A percentile compares a stretch with the other conserved stretches of the same genome.
phyloP scores from a whole-genome alignment of 30 jellyfish, hydroid and myxozoan species.

The Nemopilema nomurai region DNA sequence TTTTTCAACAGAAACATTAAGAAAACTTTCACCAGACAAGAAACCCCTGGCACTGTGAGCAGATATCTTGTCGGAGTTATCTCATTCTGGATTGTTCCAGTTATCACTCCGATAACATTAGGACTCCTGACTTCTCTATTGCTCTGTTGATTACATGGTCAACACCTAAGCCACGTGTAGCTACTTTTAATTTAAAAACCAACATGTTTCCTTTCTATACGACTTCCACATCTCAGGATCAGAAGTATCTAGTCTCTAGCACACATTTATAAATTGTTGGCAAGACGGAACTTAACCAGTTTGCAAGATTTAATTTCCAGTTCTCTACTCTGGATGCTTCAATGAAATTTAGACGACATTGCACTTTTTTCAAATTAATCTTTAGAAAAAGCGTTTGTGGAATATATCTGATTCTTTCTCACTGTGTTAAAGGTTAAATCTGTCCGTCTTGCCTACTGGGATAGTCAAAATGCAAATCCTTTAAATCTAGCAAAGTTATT shows the following conservation, averaged over 20 bases:
- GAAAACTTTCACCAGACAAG: constrained; percentile 39
- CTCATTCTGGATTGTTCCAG: constrained; percentile 39
- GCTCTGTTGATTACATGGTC: constrained; percentile 26
- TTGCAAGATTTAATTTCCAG: not conserved
- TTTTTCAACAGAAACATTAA: no score
- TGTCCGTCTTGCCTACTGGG: constrained; percentile 48
- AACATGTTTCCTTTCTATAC: constrained; percentile 30
- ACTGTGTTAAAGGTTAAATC: no score
- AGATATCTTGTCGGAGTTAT: constrained; percentile 40
- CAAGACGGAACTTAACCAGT: not conserved
- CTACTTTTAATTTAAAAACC: constrained; percentile 33
- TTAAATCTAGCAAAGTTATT: constrained; percentile 49
- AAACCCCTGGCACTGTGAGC: constrained; percentile 51
- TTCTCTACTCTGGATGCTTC: not conserved
- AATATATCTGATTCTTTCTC: no score
- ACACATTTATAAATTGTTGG: not conserved
- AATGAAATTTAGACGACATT: not conserved
- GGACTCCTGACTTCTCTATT: constrained; percentile 53
- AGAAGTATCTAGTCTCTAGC: constrained; percentile 2
- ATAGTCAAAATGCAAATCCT: constrained; percentile 38
- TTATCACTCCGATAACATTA: constrained; percentile 43
- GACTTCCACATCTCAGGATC: constrained; percentile 26
- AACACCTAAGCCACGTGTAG: constrained; percentile 34
- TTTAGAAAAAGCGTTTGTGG: no score
- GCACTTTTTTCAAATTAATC: not conserved